Evolutionary conservation across 2,797 vertebrate species (phyloP).

Genomic region (Choloepus didactylus): DNA sequence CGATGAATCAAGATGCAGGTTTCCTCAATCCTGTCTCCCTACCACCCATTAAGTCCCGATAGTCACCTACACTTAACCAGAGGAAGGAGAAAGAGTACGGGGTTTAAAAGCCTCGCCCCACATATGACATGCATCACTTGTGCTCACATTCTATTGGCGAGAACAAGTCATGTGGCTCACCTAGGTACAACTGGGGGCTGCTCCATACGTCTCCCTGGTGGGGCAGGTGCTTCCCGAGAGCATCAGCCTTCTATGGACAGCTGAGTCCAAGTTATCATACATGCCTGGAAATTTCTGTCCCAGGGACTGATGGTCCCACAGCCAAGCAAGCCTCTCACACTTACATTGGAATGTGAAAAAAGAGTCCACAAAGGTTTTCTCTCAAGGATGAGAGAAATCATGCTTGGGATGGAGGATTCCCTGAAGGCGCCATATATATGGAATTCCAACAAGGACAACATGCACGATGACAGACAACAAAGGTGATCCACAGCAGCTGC

Average conservation of each 20-base stretch:
- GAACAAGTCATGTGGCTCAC: not conserved
- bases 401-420: not conserved
- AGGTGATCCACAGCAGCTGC: constrained; percentile 48
- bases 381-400: not conserved
- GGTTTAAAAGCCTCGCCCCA: not conserved
- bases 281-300: not conserved
- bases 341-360: not conserved
- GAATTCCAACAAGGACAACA: not conserved
- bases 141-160: not conserved
- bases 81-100: not conserved
- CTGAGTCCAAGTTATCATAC: too few species aligned
- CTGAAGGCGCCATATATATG: not conserved
- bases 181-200: not conserved
- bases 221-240: not conserved
- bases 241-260: not conserved
- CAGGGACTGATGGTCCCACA: not conserved
- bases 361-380: not conserved
- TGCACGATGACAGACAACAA: not conserved
- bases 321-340: not conserved
- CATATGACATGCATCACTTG: not conserved
- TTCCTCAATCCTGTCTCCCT: not conserved
- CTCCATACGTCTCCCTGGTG: not conserved
- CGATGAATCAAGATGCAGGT: not conserved
- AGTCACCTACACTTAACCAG: not conserved
- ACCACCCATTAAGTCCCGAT: not conserved